Evolutionary conservation across 2,797 vertebrate genomes (phyloP), one percentile per base, ranked within the genome.

Genomic region (Pantherophis vulpinus): DNA sequence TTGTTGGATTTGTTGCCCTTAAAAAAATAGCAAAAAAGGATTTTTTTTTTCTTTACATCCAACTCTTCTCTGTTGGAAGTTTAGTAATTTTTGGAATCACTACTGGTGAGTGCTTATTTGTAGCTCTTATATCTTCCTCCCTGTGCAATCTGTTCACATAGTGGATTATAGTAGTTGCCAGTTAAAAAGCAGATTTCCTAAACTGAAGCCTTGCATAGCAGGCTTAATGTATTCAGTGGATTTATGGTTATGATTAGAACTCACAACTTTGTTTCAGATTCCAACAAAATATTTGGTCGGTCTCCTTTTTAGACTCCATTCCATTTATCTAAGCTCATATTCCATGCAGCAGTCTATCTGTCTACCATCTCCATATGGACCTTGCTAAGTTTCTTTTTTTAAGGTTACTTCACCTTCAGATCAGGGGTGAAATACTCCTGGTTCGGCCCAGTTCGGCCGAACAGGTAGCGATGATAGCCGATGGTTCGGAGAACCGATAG

Each of bases 111-210:
- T 51, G n/a, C 0, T 93, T 93, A 1, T 97, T 97, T 96, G 93
- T 94, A 93, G 94, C 92, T 94, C 11, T 4, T 94, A 60, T 90
- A 96, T 96, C 96, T 97, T 93, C 25, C 86, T 93, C 91, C 94
- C 88, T 0, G 0, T 92, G 16, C 97, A 97, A 97, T 98, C 97
- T 98, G 97, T 97, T 98, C 90, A 0, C 74, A 92, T 96, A 96
- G 95, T 96, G 94, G 95, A 96, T 97, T 97, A 97, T 94, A 96
- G 95, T 97, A 97, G 95, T 96, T 1, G 79, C 94, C 90, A 96
- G 97, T 97, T 97, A 96, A 95, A 97, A 97, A 97, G 94, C 97
- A 97, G 96, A 97, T 96, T 97, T 96, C 93, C 87, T 97, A 97
- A 96, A 96, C 95, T 95, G 93, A 96, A 96, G 97, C 95, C 97